Percentiles rank a stretch among this genome's conserved stretches.
Evolutionary conservation across 2,113 vertebrate species (phyloP).

Genomic region (Percina caprodes): DNA sequence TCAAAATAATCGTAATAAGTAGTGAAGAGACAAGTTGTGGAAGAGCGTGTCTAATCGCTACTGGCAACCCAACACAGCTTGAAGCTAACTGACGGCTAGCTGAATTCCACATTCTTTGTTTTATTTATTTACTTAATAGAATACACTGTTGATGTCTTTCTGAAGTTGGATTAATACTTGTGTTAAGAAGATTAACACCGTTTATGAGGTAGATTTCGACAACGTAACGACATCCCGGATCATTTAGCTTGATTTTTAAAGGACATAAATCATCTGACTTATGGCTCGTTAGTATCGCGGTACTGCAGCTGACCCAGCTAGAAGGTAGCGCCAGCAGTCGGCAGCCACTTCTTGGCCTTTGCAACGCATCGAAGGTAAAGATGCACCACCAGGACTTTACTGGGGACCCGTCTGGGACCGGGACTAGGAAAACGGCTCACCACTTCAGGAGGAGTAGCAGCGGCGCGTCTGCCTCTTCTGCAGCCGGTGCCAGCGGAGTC

Average conservation of each 20-base stretch:
- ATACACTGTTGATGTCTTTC: background rate
- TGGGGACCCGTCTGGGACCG: slow-evolving; percentile 86
- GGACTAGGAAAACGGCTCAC: slow-evolving; percentile 89
- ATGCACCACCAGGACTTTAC: slow-evolving; percentile 95
- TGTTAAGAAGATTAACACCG: background rate
- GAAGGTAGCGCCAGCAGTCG: slow-evolving; percentile 9
- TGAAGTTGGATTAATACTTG: background rate
- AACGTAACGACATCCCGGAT: background rate
- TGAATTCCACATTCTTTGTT: slow-evolving; percentile 37
- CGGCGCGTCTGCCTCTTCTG: slow-evolving; percentile 71
- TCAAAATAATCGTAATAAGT: background rate
- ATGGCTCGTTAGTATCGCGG: slow-evolving; percentile 75
- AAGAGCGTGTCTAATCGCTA: slow-evolving; percentile 32
- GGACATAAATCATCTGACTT: slow-evolving; percentile 66
- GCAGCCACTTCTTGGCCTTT: slow-evolving; percentile 12
- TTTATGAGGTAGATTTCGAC: background rate
- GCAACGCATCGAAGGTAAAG: slow-evolving; percentile 56
- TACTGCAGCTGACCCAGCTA: slow-evolving; percentile 60
- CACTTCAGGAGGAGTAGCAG: slow-evolving; percentile 89
- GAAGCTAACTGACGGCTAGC: slow-evolving; percentile 57
- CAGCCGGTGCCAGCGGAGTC: slow-evolving; percentile 70
- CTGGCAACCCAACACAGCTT: slow-evolving; percentile 15
- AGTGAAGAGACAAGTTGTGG: background rate
- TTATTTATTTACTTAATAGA: slow-evolving; percentile 27
- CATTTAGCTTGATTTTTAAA: slow-evolving; percentile 43